Evolutionary conservation across 64 coral and sea anemone genomes (phyloP).

Genomic region (Montipora efflorescens): DNA sequence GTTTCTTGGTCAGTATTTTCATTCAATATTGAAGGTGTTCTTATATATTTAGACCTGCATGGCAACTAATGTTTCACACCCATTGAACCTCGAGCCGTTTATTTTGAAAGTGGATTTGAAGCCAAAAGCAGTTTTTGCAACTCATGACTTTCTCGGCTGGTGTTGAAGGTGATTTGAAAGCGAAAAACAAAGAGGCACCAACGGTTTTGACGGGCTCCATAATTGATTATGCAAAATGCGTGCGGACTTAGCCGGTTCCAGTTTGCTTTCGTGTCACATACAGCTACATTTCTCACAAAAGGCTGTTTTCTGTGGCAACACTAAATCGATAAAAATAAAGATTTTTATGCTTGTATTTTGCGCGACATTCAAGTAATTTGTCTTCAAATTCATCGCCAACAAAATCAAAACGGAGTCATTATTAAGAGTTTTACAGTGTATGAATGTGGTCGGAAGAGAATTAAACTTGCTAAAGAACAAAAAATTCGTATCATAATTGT

Average conservation of each 20-base stretch:
- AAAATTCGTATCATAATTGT: no score
- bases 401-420: no score
- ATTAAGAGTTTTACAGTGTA: no score
- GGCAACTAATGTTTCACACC: no score
- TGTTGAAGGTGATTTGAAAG: not conserved
- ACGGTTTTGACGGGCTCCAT: not conserved
- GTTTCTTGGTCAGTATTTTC: no score
- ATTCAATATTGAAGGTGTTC: no score
- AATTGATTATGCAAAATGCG: constrained; percentile 50
- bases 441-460: no score
- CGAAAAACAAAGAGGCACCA: not conserved
- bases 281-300: constrained; percentile 9
- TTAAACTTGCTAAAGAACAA: no score
- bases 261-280: not conserved
- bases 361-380: not conserved
- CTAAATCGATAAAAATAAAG: not conserved
- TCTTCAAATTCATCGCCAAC: not conserved
- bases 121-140: not conserved
- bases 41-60: no score
- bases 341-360: not conserved
- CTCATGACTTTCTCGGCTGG: not conserved
- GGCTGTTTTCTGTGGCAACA: not conserved
- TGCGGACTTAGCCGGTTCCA: not conserved
- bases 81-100: no score
- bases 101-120: not conserved